These are phyloP conservation scores for Sorex araneus DNA, from an alignment of 2,113 vertebrate species.

Conservation along the genomic window DNA sequence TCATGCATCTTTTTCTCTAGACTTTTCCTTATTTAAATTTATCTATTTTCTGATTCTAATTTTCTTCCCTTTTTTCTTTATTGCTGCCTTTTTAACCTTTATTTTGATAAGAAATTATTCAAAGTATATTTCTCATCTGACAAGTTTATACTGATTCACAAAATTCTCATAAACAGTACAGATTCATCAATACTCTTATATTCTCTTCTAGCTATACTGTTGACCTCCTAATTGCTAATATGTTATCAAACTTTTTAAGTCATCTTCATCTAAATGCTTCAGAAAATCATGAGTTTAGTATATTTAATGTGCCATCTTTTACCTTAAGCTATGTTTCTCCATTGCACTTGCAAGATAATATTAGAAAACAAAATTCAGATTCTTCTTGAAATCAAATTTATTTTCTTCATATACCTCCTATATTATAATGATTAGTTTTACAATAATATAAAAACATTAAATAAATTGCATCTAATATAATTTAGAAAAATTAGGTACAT, in stretches of 20 bases:
- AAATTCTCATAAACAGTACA: background rate
- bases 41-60: background rate
- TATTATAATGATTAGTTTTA: too few relatives aligned
- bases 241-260: background rate
- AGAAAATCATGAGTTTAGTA: background rate
- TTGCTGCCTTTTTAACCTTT: background rate
- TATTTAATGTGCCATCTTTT: background rate
- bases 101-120: background rate
- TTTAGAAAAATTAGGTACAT: too few relatives aligned
- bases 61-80: background rate
- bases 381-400: background rate
- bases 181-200: background rate
- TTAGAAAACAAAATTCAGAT: background rate
- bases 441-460: too few relatives aligned
- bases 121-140: background rate
- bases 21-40: background rate
- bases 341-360: background rate
- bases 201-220: background rate
- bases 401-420: too few relatives aligned
- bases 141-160: background rate
- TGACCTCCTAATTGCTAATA: background rate
- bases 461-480: too few relatives aligned
- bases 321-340: background rate
- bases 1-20: background rate
- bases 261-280: background rate